A percentile compares a stretch with the other conserved stretches of the same genome.
These are phyloP conservation scores for Pseudocheirus occidentalis DNA, from an alignment of 2,797 vertebrate species.

Conservation along the genomic window DNA sequence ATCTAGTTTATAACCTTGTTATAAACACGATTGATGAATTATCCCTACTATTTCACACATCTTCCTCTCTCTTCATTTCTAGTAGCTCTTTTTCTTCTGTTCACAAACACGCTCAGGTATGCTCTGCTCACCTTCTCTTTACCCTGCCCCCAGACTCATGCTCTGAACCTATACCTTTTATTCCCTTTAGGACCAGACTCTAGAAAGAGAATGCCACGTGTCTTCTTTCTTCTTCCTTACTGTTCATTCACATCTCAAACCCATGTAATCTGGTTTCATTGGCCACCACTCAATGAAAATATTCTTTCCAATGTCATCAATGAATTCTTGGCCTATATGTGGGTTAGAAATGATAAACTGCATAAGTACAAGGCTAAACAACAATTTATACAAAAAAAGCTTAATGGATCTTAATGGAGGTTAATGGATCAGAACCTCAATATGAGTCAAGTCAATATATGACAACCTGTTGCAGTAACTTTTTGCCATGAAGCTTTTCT, in stretches of 20 bases:
- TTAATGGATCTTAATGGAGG: too few relatives aligned
- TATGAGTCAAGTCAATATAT: not conserved
- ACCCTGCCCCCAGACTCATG: not conserved
- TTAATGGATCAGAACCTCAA: not conserved
- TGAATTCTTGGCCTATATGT: not conserved
- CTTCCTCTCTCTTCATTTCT: not conserved
- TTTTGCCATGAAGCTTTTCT: not conserved
- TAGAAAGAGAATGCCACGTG: not conserved
- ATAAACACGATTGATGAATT: too few relatives aligned
- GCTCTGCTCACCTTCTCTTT: not conserved
- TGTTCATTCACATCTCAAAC: not conserved
- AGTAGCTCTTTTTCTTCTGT: not conserved
- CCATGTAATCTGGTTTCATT: not conserved
- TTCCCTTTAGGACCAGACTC: too few relatives aligned
- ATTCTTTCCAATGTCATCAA: not conserved
- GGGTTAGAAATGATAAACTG: not conserved
- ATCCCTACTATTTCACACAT: too few relatives aligned
- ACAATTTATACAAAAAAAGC: not conserved
- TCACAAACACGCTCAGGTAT: not conserved
- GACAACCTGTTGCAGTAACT: slow-evolving; percentile 1
- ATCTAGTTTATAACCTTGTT: not conserved
- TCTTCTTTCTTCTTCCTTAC: not conserved
- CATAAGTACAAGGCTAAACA: not conserved
- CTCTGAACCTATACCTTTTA: not conserved
- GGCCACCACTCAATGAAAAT: not conserved